Base-by-base conservation (phyloP, 2,113 vertebrate species). In the Muscicapa adusta region DNA sequence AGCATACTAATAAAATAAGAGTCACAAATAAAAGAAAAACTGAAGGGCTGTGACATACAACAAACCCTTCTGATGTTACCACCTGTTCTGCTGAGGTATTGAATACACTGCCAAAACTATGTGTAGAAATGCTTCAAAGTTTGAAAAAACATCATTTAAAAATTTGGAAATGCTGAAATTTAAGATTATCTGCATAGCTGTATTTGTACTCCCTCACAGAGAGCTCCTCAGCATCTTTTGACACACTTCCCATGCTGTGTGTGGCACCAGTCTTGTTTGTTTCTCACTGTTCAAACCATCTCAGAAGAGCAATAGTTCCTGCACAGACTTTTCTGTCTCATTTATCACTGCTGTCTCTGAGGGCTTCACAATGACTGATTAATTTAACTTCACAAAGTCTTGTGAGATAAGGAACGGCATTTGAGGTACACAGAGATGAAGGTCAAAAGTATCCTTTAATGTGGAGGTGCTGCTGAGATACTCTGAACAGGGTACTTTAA, bases 291-390 rank as follows among this genome's bases (percentile, higher is more conserved):
- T 95, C 54, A 94, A 94, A 91, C 36, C 0, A 0, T 76, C 81
- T 95, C 77, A 62, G 89, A 93, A 91, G 68, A 87, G n/a, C 73
- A 91, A 83, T 85, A 91, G 71, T 20, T 95, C 51, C 85, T 2
- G 8, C 74, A 92, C 66, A 82, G 93, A 89, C 78, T 93, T 95
- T 94, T 91, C 77, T 85, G 87, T 94, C 88, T 87, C 91, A 91
- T 94, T 85, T 68, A 88, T 96, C 95, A 96, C 87, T 68, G 34
- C 78, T 91, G 86, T 82, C 93, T 94, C 93, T 67, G 38, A 82
- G 67, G 67, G 42, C 36, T 95, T 96, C 84, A 75, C 89, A 80
- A 26, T 79, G 87, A 85, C 93, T 96, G 92, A 97, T 97, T 94
- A 95, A 95, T 96, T 93, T 89, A 85, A 82, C 85, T 91, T 89